A percentile compares a stretch with the other conserved stretches of the same genome.
Evolutionary conservation across 1,140 invertebrate species (phyloP).

Genomic region (Drosophila rufa): DNA sequence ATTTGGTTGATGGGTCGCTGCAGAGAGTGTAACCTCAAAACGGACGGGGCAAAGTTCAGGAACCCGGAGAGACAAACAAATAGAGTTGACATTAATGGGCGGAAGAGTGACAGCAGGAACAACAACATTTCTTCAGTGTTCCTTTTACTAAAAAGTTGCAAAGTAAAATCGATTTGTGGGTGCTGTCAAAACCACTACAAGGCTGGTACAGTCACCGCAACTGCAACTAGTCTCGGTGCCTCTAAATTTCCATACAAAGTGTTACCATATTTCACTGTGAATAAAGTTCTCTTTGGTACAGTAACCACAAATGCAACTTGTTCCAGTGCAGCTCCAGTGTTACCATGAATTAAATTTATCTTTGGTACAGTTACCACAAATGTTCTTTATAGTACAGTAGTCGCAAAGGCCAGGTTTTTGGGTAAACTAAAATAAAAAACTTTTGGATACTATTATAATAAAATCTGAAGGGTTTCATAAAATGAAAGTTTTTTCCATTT

Average conservation of each 20-base stretch:
- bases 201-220: background rate
- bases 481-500: background rate
- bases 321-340: background rate
- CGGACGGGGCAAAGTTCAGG: constrained; percentile 35
- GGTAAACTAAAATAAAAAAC: background rate
- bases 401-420: too few relatives aligned
- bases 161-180: constrained; percentile 8
- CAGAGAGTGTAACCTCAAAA: constrained; percentile 29
- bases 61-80: constrained; percentile 7
- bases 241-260: too few relatives aligned
- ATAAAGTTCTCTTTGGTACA: background rate
- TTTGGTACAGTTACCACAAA: background rate
- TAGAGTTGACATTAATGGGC: constrained; percentile 30
- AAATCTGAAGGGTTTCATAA: background rate
- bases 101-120: background rate
- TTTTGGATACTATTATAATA: background rate
- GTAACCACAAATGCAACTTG: background rate
- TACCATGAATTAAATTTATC: background rate
- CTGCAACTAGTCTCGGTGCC: background rate
- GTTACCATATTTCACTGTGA: too few relatives aligned
- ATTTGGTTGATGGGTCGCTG: constrained; percentile 22
- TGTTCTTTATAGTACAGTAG: background rate
- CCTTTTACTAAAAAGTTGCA: background rate
- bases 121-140: constrained; percentile 3
- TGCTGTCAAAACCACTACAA: background rate